Base-by-base conservation (phyloP, 1,140 invertebrate species). In the Scaptodrosophila lebanonensis region DNA sequence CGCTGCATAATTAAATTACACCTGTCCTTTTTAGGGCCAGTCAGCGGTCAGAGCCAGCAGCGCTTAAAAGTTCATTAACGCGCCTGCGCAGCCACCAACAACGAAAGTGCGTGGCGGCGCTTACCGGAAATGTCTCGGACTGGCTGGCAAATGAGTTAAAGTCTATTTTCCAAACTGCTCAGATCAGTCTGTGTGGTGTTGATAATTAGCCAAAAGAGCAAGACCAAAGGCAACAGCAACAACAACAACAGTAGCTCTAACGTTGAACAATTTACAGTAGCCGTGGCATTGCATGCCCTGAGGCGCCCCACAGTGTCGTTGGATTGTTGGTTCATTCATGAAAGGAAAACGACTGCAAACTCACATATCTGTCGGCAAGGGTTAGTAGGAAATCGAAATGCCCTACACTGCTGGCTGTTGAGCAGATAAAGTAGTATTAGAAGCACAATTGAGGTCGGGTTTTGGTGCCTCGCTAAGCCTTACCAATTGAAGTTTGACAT, bases 51-150 rank as follows among this genome's bases (percentile, higher is more conserved):
- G 22, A 25, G 3, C n/a, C 65, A 38, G 27, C 59, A 64, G 49
- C 64, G 73, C 67, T 77, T 77, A 82, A 82, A 77, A 77, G 73
- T 82, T 77, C 69, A 77, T 77, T 77, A 77, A 66, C 68, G 68
- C 73, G 62, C 67, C 67, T 77, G 50, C 58, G 68, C 50, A 16
- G 59, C 35, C 40, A 16, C 38, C 47, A 7, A n/a, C 32, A 8
- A 47, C 15, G 20, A 36, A 9, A 35, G 13, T n/a, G n/a, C n/a
- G n/a, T n/a, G n/a, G n/a, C n/a, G 1, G 39, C 54, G 29, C 27
- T 45, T 54, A 70, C 73, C 75, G 73, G 73, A 79, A 79, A 82
- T 72, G 69, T 49, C 35, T 47, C 22, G 25, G 18, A 5, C 25
- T 27, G 40, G 22, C n/a, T 25, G 22, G 22, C 22, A 25, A 25